Evolutionary conservation across 1,140 invertebrate species (phyloP), one percentile per base, ranked within the genome.

Genomic region (Cotesia chilonis): DNA sequence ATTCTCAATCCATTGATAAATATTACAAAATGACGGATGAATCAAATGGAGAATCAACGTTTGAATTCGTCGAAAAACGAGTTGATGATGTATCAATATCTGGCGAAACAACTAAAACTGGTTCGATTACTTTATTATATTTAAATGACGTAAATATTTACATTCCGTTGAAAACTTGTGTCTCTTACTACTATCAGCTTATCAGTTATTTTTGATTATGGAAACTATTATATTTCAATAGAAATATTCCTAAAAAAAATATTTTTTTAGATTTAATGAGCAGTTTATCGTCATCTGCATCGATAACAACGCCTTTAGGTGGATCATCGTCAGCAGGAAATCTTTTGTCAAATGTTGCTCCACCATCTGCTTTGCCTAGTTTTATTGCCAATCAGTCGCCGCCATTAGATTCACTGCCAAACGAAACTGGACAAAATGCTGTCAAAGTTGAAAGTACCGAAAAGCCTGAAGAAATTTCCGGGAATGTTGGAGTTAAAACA

Each of bases 41-140:
- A 79, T 87, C 85, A 1, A 89, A 88, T 74, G 87, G 87, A 47
- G 88, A 89, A 79, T 88, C 87, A 2, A 87, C 87, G 6, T 88
- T 89, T 74, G 88, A 89, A 82, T 88, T 89, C 80, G 84, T 89
- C 0, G 87, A 88, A 65, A 84, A 82, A 68, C 84, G 82, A 70
- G 55, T 78, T 1, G 85, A 85, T 9, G 83, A 86, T 14, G 68
- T 75, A 14, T 70, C 82, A 17, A 59, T 76, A 61, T 76, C 79
- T 47, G 81, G 78, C 70, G 80, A 85, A 69, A 73, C 79, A n/a
- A 59, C 55, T 9, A 83, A 82, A 74, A 75, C 77, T 81, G 84
- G 85, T 85, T 75, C 74, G 79, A 47, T 47, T 9, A 47, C 41
- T 47, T 47, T 72, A 36, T 55, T 52, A 61, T 74, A 12, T 17